Conservation (phyloP, 2,888 invertebrate species). For the Diplolepis rosae region DNA sequence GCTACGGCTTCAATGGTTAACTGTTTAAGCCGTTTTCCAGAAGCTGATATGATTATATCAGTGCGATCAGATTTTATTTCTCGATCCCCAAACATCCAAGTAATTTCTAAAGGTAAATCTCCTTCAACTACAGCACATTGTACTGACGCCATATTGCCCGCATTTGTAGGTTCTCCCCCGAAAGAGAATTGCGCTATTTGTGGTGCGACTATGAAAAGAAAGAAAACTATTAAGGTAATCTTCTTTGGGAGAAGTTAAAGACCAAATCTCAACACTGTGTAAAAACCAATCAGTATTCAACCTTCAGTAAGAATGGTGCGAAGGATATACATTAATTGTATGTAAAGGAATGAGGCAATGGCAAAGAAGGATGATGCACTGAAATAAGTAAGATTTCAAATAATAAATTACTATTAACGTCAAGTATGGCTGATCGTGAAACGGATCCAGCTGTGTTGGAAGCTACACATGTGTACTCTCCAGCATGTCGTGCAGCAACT, state of each 20-base stretch:
- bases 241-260: background rate
- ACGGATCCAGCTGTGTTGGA: constrained; percentile 74
- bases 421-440: constrained; percentile 72
- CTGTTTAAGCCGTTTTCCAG: constrained; percentile 76
- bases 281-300: background rate
- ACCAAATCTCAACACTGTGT: background rate
- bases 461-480: constrained; percentile 75
- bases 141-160: constrained; percentile 78
- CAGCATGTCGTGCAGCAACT: constrained; percentile 73
- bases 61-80: constrained; percentile 54
- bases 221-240: background rate
- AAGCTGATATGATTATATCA: constrained; percentile 76
- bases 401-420: constrained; percentile 73
- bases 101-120: constrained; percentile 79
- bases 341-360: background rate
- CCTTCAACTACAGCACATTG: constrained; percentile 78
- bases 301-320: background rate
- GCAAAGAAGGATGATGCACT: background rate
- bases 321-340: background rate
- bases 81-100: constrained; percentile 75
- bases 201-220: constrained; percentile 60
- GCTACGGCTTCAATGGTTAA: constrained; percentile 76
- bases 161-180: constrained; percentile 77
- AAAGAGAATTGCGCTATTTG: constrained; percentile 75
- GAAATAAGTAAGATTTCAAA: background rate